Conservation (phyloP, 2,888 invertebrate genomes). For the Ormyrus pomaceus region DNA sequence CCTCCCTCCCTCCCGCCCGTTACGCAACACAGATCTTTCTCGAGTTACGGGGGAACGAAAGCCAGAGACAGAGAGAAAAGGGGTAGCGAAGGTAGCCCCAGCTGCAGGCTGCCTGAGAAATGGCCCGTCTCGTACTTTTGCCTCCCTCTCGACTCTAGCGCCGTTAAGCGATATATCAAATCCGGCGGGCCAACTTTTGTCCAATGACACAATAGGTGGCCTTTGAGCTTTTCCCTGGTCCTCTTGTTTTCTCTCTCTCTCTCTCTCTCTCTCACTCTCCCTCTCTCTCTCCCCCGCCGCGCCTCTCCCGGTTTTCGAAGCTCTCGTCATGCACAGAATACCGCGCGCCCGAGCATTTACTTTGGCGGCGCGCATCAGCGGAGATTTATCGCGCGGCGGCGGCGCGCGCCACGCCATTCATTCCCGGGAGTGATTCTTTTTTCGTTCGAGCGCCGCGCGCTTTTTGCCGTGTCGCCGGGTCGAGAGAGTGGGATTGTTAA, state of each 20-base stretch:
- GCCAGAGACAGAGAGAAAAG: constrained; percentile 18
- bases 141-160: not conserved
- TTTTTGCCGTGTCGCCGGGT: no score
- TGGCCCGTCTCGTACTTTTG: constrained; percentile 10
- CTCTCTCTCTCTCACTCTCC: not conserved
- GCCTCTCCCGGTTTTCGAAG: no score
- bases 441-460: no score
- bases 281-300: not conserved
- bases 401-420: not conserved
- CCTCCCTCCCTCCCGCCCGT: not conserved
- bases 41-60: constrained; percentile 14
- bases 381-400: constrained; percentile 19
- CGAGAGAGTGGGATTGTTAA: no score
- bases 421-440: constrained; percentile 18
- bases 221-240: constrained; percentile 15
- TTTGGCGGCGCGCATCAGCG: not conserved
- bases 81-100: not conserved
- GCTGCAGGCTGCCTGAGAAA: constrained; percentile 11
- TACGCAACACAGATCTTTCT: constrained; percentile 27
- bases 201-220: constrained; percentile 65
- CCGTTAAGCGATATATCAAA: constrained; percentile 64
- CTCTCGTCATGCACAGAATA: constrained; percentile 12
- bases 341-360: constrained; percentile 28
- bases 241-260: not conserved
- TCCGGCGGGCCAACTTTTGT: constrained; percentile 67